Base-by-base conservation (phyloP, 1,140 invertebrate species). In the Nylanderia fulva region DNA sequence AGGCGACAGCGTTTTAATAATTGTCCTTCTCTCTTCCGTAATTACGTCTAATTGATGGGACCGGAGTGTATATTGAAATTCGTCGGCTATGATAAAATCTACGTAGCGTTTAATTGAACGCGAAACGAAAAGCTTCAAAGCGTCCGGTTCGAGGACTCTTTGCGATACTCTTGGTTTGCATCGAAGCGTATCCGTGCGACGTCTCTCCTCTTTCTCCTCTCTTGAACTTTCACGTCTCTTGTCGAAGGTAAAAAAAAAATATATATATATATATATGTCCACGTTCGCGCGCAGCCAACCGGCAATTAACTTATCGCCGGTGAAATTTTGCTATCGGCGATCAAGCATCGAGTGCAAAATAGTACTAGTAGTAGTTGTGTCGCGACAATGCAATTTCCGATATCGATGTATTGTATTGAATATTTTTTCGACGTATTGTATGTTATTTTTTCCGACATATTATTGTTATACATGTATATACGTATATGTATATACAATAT, bases 251-350 rank as follows among this genome's bases (percentile, higher is more conserved):
- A 58, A 48, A 48, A 80, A 42, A 69, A n/a, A n/a, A n/a, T n/a
- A n/a, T n/a, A n/a, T n/a, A n/a, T n/a, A n/a, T n/a, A n/a, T n/a
- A n/a, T n/a, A n/a, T 69, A n/a, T 18, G 18, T 45, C 24, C 18
- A 18, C 18, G 21, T 68, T 39, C 3, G 33, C 15, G 5, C 52
- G 24, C 45, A n/a, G 48, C 24, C 36, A 69, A 56, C 33, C 24
- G 48, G 24, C 33, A 58, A 69, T 80, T 71, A 72, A 36, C 68
- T 71, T 72, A 56, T 69, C 33, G 45, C 45, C 45, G 48, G 48
- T n/a, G 24, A 80, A 71, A 80, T 80, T 48, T 71, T 58, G 24
- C 52, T 36, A 48, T 69, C 48, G 76, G 24, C 24, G 27, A 77
- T 29, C 18, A n/a, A 15, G 9, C 24, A 27, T 58, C 8, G 13